Percentiles rank a stretch among this genome's conserved stretches.
Conservation (phyloP, 1,140 invertebrate species). For the Euura saliciscinereae region DNA sequence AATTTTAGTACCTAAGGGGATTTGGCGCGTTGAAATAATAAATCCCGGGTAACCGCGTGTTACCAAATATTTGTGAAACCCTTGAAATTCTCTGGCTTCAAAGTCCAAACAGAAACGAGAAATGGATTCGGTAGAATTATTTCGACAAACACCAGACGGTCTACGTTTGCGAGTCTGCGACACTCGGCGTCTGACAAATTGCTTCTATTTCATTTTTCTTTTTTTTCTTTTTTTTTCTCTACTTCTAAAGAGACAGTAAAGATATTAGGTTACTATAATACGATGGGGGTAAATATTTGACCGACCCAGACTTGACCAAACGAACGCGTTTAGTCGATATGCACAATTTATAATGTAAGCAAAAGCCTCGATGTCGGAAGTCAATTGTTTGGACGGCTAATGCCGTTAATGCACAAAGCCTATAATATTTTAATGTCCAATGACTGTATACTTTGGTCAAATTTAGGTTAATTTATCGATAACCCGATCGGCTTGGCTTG, state of each 20-base stretch:
- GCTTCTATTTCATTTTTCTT: constrained; percentile 19
- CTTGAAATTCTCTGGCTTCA: constrained; percentile 16
- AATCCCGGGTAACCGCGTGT: background rate
- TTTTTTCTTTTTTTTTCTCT: constrained; percentile 25
- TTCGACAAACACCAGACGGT: background rate
- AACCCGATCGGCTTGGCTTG: no score
- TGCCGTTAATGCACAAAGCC: constrained; percentile 33
- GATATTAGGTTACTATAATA: constrained; percentile 37
- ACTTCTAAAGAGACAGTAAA: constrained; percentile 21
- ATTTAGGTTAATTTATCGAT: no score
- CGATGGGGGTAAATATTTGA: constrained; percentile 32
- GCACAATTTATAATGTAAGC: constrained; percentile 16
- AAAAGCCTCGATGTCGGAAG: constrained; percentile 14
- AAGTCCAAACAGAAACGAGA: background rate
- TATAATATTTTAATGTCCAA: constrained; percentile 31
- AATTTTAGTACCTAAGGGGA: background rate
- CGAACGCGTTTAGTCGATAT: constrained; percentile 7
- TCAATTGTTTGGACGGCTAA: constrained; percentile 31
- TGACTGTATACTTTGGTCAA: no score
- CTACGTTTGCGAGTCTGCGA: background rate
- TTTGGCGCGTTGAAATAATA: constrained; percentile 13
- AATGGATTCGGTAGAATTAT: constrained; percentile 4
- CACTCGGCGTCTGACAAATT: constrained; percentile 40
- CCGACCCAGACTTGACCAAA: constrained; percentile 16
- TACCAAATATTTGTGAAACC: constrained; percentile 12